phyloP scores from a whole-genome alignment of 2,888 invertebrate species.

The Lamproptera curius region DNA sequence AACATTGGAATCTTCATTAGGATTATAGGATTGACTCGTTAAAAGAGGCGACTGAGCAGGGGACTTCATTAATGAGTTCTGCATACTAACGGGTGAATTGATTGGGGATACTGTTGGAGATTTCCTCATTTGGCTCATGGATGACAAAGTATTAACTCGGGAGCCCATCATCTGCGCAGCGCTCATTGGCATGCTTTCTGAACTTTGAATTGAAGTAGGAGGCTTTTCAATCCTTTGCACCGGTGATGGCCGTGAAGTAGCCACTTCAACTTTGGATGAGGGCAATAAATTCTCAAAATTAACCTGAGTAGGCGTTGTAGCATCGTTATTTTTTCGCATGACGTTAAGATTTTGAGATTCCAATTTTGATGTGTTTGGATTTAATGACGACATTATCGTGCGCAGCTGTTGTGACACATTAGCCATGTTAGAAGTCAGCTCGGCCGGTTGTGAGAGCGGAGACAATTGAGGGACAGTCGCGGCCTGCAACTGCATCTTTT shows the following conservation, averaged over 20 bases:
- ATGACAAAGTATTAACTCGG: slow-evolving; percentile 58
- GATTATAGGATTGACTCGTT: slow-evolving; percentile 46
- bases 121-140: slow-evolving; percentile 60
- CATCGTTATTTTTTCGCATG: slow-evolving; percentile 66
- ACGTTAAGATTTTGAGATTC: slow-evolving; percentile 61
- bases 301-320: slow-evolving; percentile 65
- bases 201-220: slow-evolving; percentile 36
- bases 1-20: slow-evolving; percentile 46
- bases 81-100: slow-evolving; percentile 58
- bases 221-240: slow-evolving; percentile 60
- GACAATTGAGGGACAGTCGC: slow-evolving; percentile 82
- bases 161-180: slow-evolving; percentile 60
- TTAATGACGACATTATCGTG: slow-evolving; percentile 82
- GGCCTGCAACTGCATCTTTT: slow-evolving; percentile 59
- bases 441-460: slow-evolving; percentile 84
- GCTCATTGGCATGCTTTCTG: slow-evolving; percentile 57
- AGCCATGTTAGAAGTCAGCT: slow-evolving; percentile 84
- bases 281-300: slow-evolving; percentile 73
- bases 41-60: slow-evolving; percentile 62
- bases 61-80: slow-evolving; percentile 61
- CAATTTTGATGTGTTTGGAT: slow-evolving; percentile 68
- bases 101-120: slow-evolving; percentile 70
- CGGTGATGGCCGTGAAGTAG: slow-evolving; percentile 56
- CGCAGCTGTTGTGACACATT: slow-evolving; percentile 84
- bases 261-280: slow-evolving; percentile 71